phyloP scores from a whole-genome alignment of 2,113 vertebrate genomes.

The Brienomyrus brachyistius region DNA sequence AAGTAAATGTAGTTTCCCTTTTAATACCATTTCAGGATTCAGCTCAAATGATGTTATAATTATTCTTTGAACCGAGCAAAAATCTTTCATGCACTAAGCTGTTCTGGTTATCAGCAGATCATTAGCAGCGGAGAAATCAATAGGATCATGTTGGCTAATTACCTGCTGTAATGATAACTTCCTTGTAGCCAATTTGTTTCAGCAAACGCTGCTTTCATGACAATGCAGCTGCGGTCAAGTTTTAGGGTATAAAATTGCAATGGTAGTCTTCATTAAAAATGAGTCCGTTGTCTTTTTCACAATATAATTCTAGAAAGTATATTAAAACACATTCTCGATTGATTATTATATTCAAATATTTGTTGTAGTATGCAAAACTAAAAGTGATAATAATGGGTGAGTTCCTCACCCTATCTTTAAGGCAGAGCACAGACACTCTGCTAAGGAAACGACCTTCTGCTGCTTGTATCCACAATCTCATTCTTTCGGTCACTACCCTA shows the following conservation, averaged over 20 bases:
- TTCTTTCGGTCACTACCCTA: not conserved
- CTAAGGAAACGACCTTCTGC: not conserved
- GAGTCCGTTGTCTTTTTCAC: not conserved
- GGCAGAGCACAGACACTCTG: not conserved
- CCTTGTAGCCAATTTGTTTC: not conserved
- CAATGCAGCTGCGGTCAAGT: not conserved
- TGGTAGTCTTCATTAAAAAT: slow-evolving; percentile 4
- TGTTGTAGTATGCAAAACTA: no score
- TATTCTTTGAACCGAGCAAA: not conserved
- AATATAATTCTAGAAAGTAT: slow-evolving; percentile 38
- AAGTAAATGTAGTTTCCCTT: no score
- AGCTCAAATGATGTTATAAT: not conserved
- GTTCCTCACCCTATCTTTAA: not conserved
- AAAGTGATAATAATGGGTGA: not conserved
- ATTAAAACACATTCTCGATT: not conserved
- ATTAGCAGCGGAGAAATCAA: slow-evolving; percentile 6
- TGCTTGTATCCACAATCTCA: not conserved
- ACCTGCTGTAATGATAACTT: not conserved
- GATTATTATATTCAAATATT: no score
- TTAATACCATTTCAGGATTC: not conserved
- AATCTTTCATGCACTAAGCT: not conserved
- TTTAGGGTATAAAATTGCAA: not conserved
- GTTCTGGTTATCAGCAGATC: slow-evolving; percentile 2
- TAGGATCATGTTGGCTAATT: slow-evolving; percentile 7
- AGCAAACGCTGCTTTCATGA: not conserved